Conservation (phyloP, 2,888 invertebrate species). For the Kuschelorhynchus macadamiae region DNA sequence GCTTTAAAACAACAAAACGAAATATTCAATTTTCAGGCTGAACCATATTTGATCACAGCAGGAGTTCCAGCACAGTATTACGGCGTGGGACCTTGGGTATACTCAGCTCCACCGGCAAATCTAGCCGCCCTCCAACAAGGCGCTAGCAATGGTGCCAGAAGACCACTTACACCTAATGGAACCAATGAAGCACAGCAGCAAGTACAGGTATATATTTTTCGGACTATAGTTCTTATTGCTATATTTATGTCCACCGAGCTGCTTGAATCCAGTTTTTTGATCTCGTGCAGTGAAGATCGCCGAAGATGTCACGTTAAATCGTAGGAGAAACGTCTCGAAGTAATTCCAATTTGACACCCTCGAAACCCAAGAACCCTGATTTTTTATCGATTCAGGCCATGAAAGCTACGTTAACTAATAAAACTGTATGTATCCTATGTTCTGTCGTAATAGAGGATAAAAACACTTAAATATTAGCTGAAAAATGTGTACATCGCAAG, state of each 20-base stretch:
- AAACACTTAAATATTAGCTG: too few relatives aligned
- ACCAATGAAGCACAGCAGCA: conserved; percentile 76
- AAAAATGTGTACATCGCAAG: too few relatives aligned
- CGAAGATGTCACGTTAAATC: too few relatives aligned
- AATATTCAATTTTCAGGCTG: conserved; percentile 64
- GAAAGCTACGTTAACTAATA: too few relatives aligned
- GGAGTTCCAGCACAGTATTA: conserved; percentile 90
- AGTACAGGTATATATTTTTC: conserved; percentile 72
- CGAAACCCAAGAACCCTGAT: not conserved
- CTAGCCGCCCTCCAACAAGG: conserved; percentile 81
- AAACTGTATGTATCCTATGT: too few relatives aligned
- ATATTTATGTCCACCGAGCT: too few relatives aligned
- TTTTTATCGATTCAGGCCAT: not conserved
- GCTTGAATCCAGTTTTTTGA: too few relatives aligned
- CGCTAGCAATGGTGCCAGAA: conserved; percentile 76
- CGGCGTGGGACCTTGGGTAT: conserved; percentile 94
- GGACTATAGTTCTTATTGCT: too few relatives aligned
- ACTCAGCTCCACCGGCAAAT: conserved; percentile 73
- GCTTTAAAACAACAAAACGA: too few relatives aligned
- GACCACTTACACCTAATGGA: conserved; percentile 84
- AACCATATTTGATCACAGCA: conserved; percentile 86
- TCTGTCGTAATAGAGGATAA: too few relatives aligned
- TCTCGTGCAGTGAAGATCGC: too few relatives aligned
- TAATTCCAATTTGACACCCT: too few relatives aligned
- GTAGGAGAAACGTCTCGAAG: not conserved